phyloP scores from a whole-genome alignment of 2,888 invertebrate genomes.

The Pachydiplax longipennis region DNA sequence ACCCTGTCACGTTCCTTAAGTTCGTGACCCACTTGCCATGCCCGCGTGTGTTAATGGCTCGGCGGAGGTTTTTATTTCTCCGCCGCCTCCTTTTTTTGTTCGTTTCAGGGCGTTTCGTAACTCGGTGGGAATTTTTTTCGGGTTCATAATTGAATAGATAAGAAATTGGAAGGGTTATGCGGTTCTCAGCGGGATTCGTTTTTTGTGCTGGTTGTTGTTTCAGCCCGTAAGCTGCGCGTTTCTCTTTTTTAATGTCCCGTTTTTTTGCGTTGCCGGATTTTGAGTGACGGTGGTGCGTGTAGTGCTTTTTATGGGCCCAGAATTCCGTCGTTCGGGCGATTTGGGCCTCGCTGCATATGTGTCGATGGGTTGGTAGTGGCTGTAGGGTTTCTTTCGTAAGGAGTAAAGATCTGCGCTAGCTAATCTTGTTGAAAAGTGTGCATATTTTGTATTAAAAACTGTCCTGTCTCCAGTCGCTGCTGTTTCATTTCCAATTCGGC shows the following conservation, averaged over 20 bases:
- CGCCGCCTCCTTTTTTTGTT: not conserved
- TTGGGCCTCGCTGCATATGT: too few relatives aligned
- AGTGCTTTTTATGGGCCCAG: not conserved
- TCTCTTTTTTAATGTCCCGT: not conserved
- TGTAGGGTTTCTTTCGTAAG: too few relatives aligned
- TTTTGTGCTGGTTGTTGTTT: not conserved
- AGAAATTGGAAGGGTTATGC: not conserved
- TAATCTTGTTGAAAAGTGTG: too few relatives aligned
- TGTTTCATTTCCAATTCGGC: too few relatives aligned
- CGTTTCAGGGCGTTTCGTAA: not conserved
- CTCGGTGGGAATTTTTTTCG: not conserved
- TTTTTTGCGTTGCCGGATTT: not conserved
- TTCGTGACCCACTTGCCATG: not conserved
- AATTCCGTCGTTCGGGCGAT: not conserved
- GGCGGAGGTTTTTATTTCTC: not conserved
- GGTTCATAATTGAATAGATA: conserved; percentile 34
- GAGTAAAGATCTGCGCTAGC: too few relatives aligned
- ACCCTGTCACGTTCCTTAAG: not conserved
- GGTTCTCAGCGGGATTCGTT: not conserved
- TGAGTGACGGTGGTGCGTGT: not conserved
- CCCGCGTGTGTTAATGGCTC: not conserved
- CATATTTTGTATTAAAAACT: too few relatives aligned
- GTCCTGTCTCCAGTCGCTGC: too few relatives aligned
- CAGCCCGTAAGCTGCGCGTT: not conserved
- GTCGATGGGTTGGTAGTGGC: too few relatives aligned